Base-by-base conservation (phyloP, 2,113 vertebrate species). In the Chamaea fasciata region DNA sequence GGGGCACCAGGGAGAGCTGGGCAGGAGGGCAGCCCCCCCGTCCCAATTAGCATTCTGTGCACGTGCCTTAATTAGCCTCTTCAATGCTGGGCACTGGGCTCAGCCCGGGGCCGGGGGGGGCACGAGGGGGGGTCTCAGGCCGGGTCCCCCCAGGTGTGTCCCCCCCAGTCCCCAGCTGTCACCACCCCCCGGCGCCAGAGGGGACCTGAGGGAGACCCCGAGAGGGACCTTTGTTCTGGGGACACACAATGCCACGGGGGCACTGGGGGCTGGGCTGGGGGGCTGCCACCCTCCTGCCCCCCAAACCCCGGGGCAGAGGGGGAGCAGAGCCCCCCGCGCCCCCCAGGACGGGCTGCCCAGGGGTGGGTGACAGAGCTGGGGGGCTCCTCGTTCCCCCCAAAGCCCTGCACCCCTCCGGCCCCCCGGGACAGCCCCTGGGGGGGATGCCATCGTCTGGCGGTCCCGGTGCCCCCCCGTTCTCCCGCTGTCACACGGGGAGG, bases 171-270 rank as follows among this genome's bases (percentile, higher is more conserved):
- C 30, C 17, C 47, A 8, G 24, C 19, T 56, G 74, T 52, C n/a
- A 30, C 22, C 26, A 12, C 6, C 44, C 28, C 55, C 65, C 3
- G 3, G 44, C 27, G 24, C 23, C 67, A 2, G 33, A 5, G 8
- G 2, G 17, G 30, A 39, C 37, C 46, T 6, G 1, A 14, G 52
- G 30, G n/a, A 33, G 31, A 56, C 52, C 71, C 0, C 14, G 46
- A 7, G 26, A 18, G 65, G 60, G 39, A 53, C 44, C 92, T 94
- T 94, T 91, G 92, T 94, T 88, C 83, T 79, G 89, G 83, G 82
- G 33, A 46, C 47, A 57, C 49, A 65, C 60, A 82, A 73, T 39
- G 10, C 30, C 27, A 15, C 33, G 24, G 27, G 73, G 31, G 39
- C 9, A 5, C 14, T 7, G 1, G 0, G 68, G 62, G 39, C 20